Conservation (phyloP, 2,113 vertebrate species). For the Dryoscopus gambensis region DNA sequence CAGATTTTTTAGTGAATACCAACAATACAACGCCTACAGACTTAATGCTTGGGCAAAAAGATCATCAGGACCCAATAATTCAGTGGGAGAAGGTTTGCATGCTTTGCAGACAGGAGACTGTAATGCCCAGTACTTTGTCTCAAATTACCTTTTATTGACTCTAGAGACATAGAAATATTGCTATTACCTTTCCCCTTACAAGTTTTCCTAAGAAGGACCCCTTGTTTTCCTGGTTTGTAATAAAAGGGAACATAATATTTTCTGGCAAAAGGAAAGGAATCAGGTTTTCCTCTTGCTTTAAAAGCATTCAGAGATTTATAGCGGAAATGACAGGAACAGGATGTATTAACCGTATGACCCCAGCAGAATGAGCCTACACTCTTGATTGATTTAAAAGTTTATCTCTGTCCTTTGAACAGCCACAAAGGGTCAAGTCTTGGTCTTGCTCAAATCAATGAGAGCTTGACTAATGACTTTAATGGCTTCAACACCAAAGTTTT, state of each 20-base stretch:
- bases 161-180: neutral
- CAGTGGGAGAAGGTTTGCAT: neutral
- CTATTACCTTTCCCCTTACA: neutral
- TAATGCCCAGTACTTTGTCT: neutral
- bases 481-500: constrained; percentile 55
- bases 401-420: constrained; percentile 70
- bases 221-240: neutral
- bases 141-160: neutral
- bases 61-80: neutral
- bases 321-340: constrained; percentile 70
- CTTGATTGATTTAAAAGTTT: constrained; percentile 74
- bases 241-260: neutral
- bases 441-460: constrained; percentile 31
- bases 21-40: neutral
- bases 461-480: constrained; percentile 23
- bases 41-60: neutral
- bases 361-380: constrained; percentile 63
- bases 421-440: constrained; percentile 54
- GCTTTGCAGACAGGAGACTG: neutral
- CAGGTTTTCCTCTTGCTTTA: constrained; percentile 28
- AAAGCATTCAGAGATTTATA: constrained; percentile 68
- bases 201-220: neutral
- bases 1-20: neutral
- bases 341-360: constrained; percentile 61
- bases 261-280: constrained; percentile 36